Evolutionary conservation across 1,140 invertebrate species (phyloP).

Genomic region (Coenobita brevimanus): DNA sequence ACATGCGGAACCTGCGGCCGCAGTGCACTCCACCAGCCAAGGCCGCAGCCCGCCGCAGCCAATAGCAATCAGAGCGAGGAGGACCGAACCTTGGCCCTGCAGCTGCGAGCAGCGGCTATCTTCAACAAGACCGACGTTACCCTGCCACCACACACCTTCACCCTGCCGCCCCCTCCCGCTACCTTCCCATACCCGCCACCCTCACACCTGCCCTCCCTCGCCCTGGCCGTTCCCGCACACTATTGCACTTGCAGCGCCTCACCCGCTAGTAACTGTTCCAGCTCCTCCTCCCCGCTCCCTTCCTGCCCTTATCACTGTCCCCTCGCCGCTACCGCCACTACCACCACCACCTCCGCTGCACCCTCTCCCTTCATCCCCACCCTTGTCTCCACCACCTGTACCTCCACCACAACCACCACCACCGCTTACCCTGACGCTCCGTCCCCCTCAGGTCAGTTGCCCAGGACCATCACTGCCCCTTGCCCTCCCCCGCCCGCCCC

Average conservation of each 20-base stretch:
- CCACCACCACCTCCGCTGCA: conserved; percentile 10
- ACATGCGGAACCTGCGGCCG: conserved; percentile 13
- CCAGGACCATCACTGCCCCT: conserved; percentile 40
- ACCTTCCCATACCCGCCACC: conserved; percentile 12
- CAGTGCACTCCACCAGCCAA: not conserved
- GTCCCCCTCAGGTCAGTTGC: conserved; percentile 58
- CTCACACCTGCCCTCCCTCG: conserved; percentile 5
- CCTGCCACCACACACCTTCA: not conserved
- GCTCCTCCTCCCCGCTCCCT: conserved; percentile 38
- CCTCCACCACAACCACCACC: not conserved
- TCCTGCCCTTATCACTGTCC: conserved; percentile 24
- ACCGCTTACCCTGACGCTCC: conserved; percentile 42
- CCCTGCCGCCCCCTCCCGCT: conserved; percentile 10
- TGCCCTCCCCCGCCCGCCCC: conserved; percentile 10
- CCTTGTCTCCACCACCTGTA: not conserved
- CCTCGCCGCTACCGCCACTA: conserved; percentile 20
- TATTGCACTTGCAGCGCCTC: conserved; percentile 30
- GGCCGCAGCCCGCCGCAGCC: not conserved
- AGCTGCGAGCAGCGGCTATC: conserved; percentile 49
- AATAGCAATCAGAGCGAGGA: conserved; percentile 30
- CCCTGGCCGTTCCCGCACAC: not conserved
- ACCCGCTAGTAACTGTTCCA: conserved; percentile 30
- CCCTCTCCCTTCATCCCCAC: conserved; percentile 16
- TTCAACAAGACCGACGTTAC: conserved; percentile 48
- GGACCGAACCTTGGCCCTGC: conserved; percentile 50